Conservation (phyloP, 2,797 vertebrate genomes). For the Gorsachius magnificus region DNA sequence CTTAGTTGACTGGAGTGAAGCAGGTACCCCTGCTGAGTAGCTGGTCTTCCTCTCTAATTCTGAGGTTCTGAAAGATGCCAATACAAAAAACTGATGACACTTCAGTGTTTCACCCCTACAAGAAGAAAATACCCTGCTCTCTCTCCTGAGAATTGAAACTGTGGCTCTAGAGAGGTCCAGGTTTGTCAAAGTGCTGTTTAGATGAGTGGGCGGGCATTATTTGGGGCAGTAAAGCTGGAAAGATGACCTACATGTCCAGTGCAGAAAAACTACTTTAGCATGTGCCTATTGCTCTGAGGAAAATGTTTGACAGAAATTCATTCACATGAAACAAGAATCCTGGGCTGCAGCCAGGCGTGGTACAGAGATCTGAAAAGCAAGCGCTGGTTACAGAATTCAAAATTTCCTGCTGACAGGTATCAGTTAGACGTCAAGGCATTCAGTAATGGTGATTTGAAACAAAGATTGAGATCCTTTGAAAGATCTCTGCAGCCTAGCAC, state of each 20-base stretch:
- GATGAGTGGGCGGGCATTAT: background rate
- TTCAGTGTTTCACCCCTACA: background rate
- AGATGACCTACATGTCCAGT: background rate
- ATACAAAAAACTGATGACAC: fast-evolving
- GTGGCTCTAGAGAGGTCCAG: background rate
- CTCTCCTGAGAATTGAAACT: background rate
- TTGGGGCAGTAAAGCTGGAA: background rate
- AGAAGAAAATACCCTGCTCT: background rate
- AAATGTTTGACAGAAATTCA: background rate
- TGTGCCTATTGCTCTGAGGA: background rate
- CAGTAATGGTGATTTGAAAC: background rate
- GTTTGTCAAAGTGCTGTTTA: background rate
- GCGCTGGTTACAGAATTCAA: background rate
- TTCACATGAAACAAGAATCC: background rate
- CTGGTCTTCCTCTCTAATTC: background rate
- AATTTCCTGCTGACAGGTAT: background rate
- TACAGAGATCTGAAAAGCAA: background rate
- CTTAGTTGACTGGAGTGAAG: background rate
- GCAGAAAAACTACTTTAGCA: background rate
- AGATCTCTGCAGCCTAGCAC: background rate
- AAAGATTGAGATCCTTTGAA: background rate
- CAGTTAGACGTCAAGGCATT: background rate
- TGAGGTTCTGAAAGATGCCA: background rate
- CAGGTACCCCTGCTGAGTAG: background rate
- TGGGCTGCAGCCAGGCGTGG: background rate